Conservation (phyloP, 92 coral and sea anemone genomes). For the Parazoanthus darwini region DNA sequence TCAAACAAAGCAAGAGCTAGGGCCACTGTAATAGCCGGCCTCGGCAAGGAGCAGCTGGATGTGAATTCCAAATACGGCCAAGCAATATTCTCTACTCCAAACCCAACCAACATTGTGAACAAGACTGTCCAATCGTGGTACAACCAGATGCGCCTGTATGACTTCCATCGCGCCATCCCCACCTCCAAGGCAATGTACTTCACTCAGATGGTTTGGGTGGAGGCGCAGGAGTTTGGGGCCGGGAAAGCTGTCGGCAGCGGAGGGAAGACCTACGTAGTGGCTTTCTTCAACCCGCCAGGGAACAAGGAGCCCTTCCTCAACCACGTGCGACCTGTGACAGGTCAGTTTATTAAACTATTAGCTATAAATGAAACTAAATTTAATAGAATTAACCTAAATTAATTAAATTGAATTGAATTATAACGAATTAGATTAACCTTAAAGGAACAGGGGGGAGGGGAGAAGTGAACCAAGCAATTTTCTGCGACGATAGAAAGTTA, state of each 20-base stretch:
- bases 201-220: conserved; percentile 89
- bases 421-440: too few species aligned
- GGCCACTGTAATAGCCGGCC: conserved; percentile 79
- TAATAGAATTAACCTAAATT: too few species aligned
- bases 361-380: too few species aligned
- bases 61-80: conserved; percentile 83
- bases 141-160: conserved; percentile 83
- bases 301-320: conserved; percentile 49
- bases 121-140: conserved; percentile 85
- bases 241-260: conserved; percentile 72
- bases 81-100: conserved; percentile 69
- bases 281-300: conserved; percentile 82
- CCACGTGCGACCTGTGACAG: conserved; percentile 89
- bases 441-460: too few species aligned
- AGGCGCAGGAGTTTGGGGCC: conserved; percentile 72
- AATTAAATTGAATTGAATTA: too few species aligned
- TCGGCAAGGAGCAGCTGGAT: conserved; percentile 73
- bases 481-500: too few species aligned
- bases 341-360: conserved; percentile 38
- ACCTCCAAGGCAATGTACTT: conserved; percentile 74
- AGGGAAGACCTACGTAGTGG: conserved; percentile 80
- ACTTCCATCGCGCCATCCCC: conserved; percentile 66
- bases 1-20: conserved; percentile 76
- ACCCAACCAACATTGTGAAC: conserved; percentile 42
- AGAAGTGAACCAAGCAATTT: too few species aligned